These are phyloP conservation scores for Drosophila athabasca DNA, from an alignment of 1,140 invertebrate genomes.

Conservation along the genomic window DNA sequence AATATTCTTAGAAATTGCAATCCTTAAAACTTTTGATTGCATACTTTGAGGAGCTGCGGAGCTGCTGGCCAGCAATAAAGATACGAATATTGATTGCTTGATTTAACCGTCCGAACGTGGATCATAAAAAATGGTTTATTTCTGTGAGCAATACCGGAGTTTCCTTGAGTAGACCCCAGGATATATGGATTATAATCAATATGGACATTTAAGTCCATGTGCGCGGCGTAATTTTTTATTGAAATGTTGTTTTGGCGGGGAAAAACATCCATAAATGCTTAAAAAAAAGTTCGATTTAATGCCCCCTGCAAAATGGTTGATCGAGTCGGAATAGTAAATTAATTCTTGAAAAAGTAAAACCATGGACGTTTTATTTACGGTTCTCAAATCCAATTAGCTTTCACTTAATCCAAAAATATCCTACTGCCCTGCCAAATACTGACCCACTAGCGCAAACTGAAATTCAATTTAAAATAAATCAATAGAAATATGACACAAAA, in stretches of 20 bases:
- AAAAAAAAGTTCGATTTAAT: no score
- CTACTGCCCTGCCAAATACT: not conserved
- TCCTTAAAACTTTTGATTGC: constrained; percentile 38
- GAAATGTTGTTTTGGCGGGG: not conserved
- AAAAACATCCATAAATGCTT: not conserved
- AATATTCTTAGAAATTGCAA: constrained; percentile 13
- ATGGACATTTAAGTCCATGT: not conserved
- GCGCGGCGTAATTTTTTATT: not conserved
- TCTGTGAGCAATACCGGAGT: constrained; percentile 8
- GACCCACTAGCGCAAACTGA: constrained; percentile 10
- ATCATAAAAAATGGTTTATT: constrained; percentile 24
- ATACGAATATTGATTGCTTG: constrained; percentile 17
- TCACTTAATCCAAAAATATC: no score
- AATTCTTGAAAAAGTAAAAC: no score
- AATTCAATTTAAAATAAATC: constrained; percentile 29
- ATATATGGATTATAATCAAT: constrained; percentile 15
- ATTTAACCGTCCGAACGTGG: constrained; percentile 17
- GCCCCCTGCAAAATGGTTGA: no score
- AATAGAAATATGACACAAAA: constrained; percentile 29
- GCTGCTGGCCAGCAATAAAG: constrained; percentile 11
- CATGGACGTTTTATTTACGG: not conserved
- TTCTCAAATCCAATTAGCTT: constrained; percentile 17
- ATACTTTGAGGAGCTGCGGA: constrained; percentile 13
- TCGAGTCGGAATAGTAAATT: no score
- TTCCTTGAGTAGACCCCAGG: constrained; percentile 2